Conservation (phyloP, 2,113 vertebrate genomes). For the Etheostoma spectabile region DNA sequence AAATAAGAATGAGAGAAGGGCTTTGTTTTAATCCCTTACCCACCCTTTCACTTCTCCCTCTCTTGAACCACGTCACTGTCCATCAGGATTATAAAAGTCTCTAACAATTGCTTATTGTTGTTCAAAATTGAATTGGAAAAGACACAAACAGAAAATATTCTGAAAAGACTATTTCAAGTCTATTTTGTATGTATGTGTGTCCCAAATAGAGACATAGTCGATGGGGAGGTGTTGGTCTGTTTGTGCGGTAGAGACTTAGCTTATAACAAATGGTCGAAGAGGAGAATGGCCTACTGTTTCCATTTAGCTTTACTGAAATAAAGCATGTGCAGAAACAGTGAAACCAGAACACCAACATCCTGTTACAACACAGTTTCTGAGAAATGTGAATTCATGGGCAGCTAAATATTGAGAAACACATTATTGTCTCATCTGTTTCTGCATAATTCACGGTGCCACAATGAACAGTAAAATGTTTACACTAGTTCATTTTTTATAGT, state of each 20-base stretch:
- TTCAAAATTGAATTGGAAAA: constrained; percentile 17
- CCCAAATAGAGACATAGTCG: background rate
- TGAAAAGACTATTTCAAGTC: no score
- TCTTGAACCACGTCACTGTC: background rate
- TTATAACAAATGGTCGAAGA: background rate
- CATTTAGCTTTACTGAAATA: background rate
- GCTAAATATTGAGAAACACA: background rate
- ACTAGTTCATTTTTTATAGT: background rate
- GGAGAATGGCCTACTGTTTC: background rate
- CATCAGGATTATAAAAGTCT: constrained; percentile 32
- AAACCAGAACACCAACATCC: constrained; percentile 11
- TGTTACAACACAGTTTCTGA: background rate
- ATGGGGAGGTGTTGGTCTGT: background rate
- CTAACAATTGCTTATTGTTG: background rate
- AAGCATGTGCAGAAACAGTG: background rate
- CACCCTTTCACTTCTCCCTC: background rate
- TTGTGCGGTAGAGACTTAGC: background rate
- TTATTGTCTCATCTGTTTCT: background rate
- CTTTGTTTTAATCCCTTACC: constrained; percentile 12
- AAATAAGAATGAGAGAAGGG: background rate
- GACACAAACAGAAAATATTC: background rate
- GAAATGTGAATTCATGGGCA: background rate
- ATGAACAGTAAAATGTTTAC: no score
- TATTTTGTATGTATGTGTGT: background rate
- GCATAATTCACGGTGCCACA: background rate